A percentile compares a stretch with the other conserved stretches of the same genome.
phyloP scores from a whole-genome alignment of 2,113 vertebrate genomes.

The Scopus umbretta region DNA sequence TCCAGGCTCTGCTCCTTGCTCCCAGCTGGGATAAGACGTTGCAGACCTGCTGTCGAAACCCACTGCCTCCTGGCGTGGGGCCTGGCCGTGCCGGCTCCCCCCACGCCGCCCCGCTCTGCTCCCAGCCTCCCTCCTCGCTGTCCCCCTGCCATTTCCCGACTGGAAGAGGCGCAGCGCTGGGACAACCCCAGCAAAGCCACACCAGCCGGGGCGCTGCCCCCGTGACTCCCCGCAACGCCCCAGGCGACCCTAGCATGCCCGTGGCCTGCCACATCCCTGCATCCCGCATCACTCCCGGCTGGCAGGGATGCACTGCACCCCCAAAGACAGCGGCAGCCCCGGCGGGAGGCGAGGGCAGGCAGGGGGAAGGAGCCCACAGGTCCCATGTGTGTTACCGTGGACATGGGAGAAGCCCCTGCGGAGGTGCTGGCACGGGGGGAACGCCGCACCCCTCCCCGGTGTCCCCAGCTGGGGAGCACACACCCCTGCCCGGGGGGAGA shows the following conservation, averaged over 20 bases:
- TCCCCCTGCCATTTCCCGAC: neutral
- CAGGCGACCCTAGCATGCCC: neutral
- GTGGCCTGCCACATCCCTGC: neutral
- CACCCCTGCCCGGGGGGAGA: neutral
- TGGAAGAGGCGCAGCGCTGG: neutral
- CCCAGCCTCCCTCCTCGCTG: neutral
- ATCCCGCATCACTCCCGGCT: neutral
- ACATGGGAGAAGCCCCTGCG: accelerated
- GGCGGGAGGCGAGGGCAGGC: accelerated
- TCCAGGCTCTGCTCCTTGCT: neutral
- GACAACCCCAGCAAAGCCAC: accelerated
- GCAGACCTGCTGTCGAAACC: neutral
- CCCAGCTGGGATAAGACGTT: neutral
- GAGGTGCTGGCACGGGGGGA: neutral
- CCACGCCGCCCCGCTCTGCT: accelerated
- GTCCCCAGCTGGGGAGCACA: neutral
- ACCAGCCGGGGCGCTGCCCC: accelerated
- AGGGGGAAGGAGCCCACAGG: accelerated
- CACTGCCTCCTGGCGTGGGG: neutral
- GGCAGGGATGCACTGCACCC: accelerated
- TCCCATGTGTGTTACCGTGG: accelerated
- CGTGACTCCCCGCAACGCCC: accelerated
- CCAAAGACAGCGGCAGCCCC: neutral
- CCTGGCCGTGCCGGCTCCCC: neutral
- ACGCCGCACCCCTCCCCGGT: neutral